Percentiles rank a stretch among this genome's conserved stretches.
Evolutionary conservation across 1,140 invertebrate genomes (phyloP).

Genomic region (Reticulitermes speratus): DNA sequence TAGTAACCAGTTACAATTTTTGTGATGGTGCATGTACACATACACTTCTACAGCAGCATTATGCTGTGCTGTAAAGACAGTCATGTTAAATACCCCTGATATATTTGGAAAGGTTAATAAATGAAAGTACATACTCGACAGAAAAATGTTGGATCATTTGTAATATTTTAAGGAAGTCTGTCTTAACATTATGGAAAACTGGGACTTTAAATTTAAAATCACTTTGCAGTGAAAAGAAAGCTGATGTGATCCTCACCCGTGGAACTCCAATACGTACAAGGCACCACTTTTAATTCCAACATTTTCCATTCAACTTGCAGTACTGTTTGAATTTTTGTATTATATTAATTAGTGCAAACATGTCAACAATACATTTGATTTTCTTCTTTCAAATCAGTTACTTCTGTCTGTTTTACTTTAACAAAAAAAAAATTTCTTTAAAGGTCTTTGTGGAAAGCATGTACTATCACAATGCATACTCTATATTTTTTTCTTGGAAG

Average conservation of each 20-base stretch:
- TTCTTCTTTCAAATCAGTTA: neutral
- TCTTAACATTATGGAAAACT: neutral
- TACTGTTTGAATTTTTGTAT: neutral
- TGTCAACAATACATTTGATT: neutral
- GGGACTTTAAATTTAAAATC: neutral
- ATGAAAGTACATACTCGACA: neutral
- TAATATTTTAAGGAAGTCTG: neutral
- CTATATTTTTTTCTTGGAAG: neutral
- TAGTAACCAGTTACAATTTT: no score
- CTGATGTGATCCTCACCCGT: neutral
- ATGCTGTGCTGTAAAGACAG: no score
- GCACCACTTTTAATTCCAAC: neutral
- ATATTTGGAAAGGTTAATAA: neutral
- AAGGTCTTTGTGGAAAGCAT: neutral
- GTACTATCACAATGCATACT: slow-evolving; percentile 4
- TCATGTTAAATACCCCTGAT: no score
- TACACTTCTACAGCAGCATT: no score
- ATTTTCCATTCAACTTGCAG: neutral
- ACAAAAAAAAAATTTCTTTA: neutral
- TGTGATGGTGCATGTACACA: no score
- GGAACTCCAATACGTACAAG: neutral
- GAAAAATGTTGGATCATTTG: neutral
- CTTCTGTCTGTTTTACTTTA: neutral
- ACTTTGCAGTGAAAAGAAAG: neutral
- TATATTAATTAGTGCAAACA: slow-evolving; percentile 4